Evolutionary conservation across 2,888 invertebrate species (phyloP).

Genomic region (Limnephilus rhombicus): DNA sequence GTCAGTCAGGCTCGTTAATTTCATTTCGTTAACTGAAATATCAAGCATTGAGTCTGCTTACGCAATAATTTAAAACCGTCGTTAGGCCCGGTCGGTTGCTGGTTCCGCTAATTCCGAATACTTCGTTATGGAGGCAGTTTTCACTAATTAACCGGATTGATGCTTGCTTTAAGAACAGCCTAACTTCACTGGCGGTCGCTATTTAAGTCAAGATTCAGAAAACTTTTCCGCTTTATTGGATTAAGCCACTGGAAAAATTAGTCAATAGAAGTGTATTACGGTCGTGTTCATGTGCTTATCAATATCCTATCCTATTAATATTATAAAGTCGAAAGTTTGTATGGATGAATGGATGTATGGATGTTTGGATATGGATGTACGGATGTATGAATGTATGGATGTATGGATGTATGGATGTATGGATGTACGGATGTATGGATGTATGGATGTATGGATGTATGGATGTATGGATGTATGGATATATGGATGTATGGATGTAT

Average conservation of each 20-base stretch:
- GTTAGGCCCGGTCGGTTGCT: neutral
- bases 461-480: too few relatives aligned
- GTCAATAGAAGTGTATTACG: neutral
- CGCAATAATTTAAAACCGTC: constrained; percentile 20
- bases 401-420: too few relatives aligned
- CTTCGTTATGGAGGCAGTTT: neutral
- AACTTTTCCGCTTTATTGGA: neutral
- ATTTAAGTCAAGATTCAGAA: neutral
- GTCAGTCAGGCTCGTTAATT: neutral
- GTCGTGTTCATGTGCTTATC: too few relatives aligned
- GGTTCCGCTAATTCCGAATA: neutral
- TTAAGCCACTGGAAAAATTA: neutral
- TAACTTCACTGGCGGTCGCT: neutral
- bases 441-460: too few relatives aligned
- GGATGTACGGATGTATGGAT: too few relatives aligned
- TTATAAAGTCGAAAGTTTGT: too few relatives aligned
- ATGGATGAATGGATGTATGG: too few relatives aligned
- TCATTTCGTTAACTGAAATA: neutral
- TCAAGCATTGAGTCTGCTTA: neutral
- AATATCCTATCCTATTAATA: too few relatives aligned
- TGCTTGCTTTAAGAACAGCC: neutral
- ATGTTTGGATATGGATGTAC: too few relatives aligned
- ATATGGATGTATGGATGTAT: too few relatives aligned
- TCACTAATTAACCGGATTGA: neutral
- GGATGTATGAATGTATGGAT: too few relatives aligned